These are phyloP conservation scores for Orius insidiosus DNA, from an alignment of 1,140 invertebrate species.

Conservation along the genomic window DNA sequence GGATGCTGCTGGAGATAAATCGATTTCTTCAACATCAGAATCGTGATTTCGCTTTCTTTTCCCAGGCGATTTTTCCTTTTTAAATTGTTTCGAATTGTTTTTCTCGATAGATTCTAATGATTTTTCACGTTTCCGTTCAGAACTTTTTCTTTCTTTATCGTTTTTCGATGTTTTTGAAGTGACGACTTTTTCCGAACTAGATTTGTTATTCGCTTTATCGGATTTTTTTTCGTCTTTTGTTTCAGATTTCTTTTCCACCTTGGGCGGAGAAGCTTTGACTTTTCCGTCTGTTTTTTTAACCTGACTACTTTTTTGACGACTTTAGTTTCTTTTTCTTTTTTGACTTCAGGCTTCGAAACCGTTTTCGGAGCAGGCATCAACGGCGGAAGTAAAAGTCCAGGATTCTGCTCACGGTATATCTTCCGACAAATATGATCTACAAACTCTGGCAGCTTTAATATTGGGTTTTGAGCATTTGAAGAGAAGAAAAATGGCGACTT, in stretches of 20 bases:
- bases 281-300: slow-evolving; percentile 2
- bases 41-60: slow-evolving; percentile 2
- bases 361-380: slow-evolving; percentile 5
- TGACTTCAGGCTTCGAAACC: not conserved
- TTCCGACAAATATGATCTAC: slow-evolving; percentile 73
- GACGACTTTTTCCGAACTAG: too few relatives aligned
- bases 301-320: not conserved
- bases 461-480: slow-evolving; percentile 53
- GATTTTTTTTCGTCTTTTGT: not conserved
- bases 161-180: slow-evolving; percentile 3
- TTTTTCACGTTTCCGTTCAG: not conserved
- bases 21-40: not conserved
- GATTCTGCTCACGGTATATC: slow-evolving; percentile 46
- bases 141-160: slow-evolving; percentile 1
- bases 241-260: not conserved
- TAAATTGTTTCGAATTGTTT: slow-evolving; percentile 2
- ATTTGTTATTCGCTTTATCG: not conserved
- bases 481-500: slow-evolving; percentile 86
- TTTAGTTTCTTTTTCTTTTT: slow-evolving; percentile 3
- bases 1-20: not conserved
- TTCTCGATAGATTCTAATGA: not conserved
- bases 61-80: slow-evolving; percentile 4
- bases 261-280: slow-evolving; percentile 2
- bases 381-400: slow-evolving; percentile 25
- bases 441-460: slow-evolving; percentile 66